Evolutionary conservation across 2,888 invertebrate genomes (phyloP).

Genomic region (Antitype chi): DNA sequence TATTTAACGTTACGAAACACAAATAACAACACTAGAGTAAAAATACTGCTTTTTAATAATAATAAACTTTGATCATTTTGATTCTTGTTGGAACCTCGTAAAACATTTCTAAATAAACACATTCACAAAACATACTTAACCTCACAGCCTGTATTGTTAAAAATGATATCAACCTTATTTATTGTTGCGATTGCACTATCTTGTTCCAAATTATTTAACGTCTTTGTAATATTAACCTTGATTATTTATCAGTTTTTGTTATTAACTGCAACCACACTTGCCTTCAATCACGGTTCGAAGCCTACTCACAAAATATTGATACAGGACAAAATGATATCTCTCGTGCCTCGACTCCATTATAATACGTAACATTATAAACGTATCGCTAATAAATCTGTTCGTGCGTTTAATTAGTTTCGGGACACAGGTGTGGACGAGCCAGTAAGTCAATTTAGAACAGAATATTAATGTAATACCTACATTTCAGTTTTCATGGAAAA

Average conservation of each 20-base stretch:
- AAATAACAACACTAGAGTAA: too few species aligned
- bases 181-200: background rate
- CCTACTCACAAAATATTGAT: conserved; percentile 26
- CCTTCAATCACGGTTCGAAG: background rate
- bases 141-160: background rate
- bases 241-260: background rate
- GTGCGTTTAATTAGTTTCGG: conserved; percentile 45
- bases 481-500: too few species aligned
- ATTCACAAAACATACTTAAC: too few species aligned
- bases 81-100: background rate
- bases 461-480: too few species aligned
- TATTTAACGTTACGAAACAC: too few species aligned
- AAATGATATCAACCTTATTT: background rate
- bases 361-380: conserved; percentile 60
- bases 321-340: conserved; percentile 53
- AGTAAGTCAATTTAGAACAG: conserved; percentile 23
- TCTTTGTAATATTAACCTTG: background rate
- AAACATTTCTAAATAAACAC: background rate
- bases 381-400: conserved; percentile 63
- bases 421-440: conserved; percentile 10
- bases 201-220: background rate
- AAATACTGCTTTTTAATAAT: background rate
- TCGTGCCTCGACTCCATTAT: conserved; percentile 70
- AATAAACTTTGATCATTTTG: background rate
- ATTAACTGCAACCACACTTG: background rate